Conservation (phyloP, 1,140 invertebrate species). For the Sesamia nonagrioides region DNA sequence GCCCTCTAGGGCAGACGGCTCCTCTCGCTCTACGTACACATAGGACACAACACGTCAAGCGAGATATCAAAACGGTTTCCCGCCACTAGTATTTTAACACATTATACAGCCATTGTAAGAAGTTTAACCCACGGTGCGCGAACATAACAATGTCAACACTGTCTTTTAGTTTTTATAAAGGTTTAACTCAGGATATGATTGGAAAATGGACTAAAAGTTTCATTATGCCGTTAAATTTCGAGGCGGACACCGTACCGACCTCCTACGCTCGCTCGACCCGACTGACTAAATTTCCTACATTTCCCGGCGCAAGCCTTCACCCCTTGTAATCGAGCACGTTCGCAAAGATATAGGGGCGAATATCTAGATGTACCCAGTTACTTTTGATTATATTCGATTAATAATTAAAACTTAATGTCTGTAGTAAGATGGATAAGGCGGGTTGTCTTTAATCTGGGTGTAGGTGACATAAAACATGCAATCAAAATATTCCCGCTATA, state of each 20-base stretch:
- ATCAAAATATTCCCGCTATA: too few relatives aligned
- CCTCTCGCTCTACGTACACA: slow-evolving; percentile 85
- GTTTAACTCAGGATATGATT: slow-evolving; percentile 66
- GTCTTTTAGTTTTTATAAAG: slow-evolving; percentile 46
- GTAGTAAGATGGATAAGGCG: too few relatives aligned
- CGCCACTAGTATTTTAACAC: slow-evolving; percentile 85
- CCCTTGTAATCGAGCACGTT: slow-evolving; percentile 86
- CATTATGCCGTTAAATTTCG: slow-evolving; percentile 65
- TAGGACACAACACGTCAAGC: slow-evolving; percentile 86
- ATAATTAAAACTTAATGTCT: too few relatives aligned
- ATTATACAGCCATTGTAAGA: slow-evolving; percentile 62
- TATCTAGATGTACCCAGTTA: slow-evolving; percentile 63
- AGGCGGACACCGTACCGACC: slow-evolving; percentile 69
- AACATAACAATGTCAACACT: slow-evolving; percentile 57
- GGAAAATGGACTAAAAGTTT: slow-evolving; percentile 81
- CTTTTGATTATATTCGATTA: not conserved
- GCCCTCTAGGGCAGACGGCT: slow-evolving; percentile 85
- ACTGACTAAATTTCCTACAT: slow-evolving; percentile 85
- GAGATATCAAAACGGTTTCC: slow-evolving; percentile 86
- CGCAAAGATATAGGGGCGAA: slow-evolving; percentile 71
- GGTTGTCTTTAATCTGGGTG: too few relatives aligned
- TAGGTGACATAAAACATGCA: not conserved
- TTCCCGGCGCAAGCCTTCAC: slow-evolving; percentile 87
- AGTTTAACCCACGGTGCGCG: slow-evolving; percentile 26
- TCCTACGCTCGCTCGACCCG: slow-evolving; percentile 76